Evolutionary conservation across 2,888 invertebrate species (phyloP), one percentile per base, ranked within the genome.

Genomic region (Steromphala cineraria): DNA sequence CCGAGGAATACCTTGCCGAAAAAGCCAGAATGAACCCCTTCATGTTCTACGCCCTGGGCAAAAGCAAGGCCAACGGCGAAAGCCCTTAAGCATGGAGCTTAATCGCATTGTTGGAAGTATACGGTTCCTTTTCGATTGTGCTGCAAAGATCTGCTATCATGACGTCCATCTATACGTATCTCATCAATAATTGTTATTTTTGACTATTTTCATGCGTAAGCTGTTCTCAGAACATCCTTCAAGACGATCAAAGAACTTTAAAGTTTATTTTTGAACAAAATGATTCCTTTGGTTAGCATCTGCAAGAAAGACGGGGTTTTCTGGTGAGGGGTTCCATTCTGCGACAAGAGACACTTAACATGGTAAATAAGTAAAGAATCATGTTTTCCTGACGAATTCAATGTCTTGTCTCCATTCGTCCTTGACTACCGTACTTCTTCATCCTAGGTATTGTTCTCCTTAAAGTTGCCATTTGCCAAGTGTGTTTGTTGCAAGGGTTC

Each of bases 101-200:
- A 71, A 36, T 2, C n/a, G 71, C 10, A 2, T 31, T 36, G 19
- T 36, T 40, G 71, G 10, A 62, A 19, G 71, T 31, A 36, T 36
- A 10, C 28, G 71, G 71, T n/a, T 71, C 71, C 71, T 71, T 36
- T 71, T 71, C 40, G 36, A 40, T 36, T 71, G 71, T 71, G 40
- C 28, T 36, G 71, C 36, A 19, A 15, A 36, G 31, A 19, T 71
- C 31, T 19, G 36, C 31, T 13, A 46, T 13, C 46, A 46, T 46
- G 19, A 71, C 71, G 71, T 71, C 71, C 71, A 71, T 71, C 31
- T 71, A 24, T 67, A 31, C 28, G n/a, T 71, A 19, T 71, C 71
- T n/a, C 71, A 71, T 71, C 19, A 36, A 71, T 19, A 36, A 31
- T 40, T 31, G 36, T 19, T 71, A 36, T 36, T 62, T 62, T 28